Conservation (phyloP, 2,888 invertebrate genomes). For the Thymelicus sylvestris region DNA sequence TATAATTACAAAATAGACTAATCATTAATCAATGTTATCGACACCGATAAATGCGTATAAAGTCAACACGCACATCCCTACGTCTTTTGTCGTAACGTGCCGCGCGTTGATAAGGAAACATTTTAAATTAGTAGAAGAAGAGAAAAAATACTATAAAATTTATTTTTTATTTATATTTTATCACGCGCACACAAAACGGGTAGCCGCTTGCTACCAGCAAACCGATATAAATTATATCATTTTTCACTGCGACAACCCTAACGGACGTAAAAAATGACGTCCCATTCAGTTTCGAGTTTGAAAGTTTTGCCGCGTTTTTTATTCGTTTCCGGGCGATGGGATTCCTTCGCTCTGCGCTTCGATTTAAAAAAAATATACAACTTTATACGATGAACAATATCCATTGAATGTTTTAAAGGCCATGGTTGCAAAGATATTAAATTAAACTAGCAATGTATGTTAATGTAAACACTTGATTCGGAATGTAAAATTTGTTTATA, state of each 20-base stretch:
- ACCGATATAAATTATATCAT: slow-evolving; percentile 84
- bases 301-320: slow-evolving; percentile 83
- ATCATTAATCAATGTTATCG: slow-evolving; percentile 43
- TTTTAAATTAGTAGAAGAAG: slow-evolving; percentile 83
- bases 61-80: slow-evolving; percentile 55
- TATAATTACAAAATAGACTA: slow-evolving; percentile 10
- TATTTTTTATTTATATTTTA: slow-evolving; percentile 81
- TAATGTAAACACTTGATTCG: neutral
- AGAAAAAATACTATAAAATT: slow-evolving; percentile 77
- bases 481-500: slow-evolving; percentile 15
- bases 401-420: slow-evolving; percentile 6
- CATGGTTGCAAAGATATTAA: neutral
- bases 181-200: slow-evolving; percentile 80
- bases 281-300: slow-evolving; percentile 80
- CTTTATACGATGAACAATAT: slow-evolving; percentile 7
- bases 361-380: slow-evolving; percentile 44
- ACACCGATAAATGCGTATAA: slow-evolving; percentile 41
- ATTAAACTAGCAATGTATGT: slow-evolving; percentile 38
- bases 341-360: slow-evolving; percentile 67
- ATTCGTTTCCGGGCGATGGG: slow-evolving; percentile 80
- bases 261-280: slow-evolving; percentile 83
- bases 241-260: slow-evolving; percentile 83
- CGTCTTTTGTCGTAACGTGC: slow-evolving; percentile 75
- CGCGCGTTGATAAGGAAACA: slow-evolving; percentile 84
- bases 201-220: slow-evolving; percentile 77